Conservation (phyloP, 2,797 vertebrate species). For the Ctenopoma kingsleyae region DNA sequence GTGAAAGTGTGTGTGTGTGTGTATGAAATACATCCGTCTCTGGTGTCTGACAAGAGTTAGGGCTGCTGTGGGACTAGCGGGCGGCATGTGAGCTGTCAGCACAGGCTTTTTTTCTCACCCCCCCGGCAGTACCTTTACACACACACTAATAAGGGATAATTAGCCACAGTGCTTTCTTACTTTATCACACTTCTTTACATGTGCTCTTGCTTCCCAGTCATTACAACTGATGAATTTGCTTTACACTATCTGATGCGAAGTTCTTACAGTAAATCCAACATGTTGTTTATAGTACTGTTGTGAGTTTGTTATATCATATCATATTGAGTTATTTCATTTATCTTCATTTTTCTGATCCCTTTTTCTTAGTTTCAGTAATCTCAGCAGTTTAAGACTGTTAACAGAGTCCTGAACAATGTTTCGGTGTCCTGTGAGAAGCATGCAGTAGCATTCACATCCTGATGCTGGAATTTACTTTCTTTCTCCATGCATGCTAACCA, state of each 20-base stretch:
- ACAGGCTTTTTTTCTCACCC: constrained; percentile 52
- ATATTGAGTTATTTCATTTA: constrained; percentile 69
- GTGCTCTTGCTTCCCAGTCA: constrained; percentile 31
- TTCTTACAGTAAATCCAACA: constrained; percentile 26
- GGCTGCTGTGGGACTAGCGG: constrained; percentile 67
- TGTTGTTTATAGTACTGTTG: constrained; percentile 12
- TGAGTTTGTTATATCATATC: neutral
- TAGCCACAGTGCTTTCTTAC: constrained; percentile 73
- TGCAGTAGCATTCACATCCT: constrained; percentile 81
- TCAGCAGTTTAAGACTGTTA: constrained; percentile 85
- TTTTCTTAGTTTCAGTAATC: constrained; percentile 83
- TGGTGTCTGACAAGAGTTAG: constrained; percentile 71
- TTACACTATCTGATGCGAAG: constrained; percentile 31
- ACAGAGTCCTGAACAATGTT: constrained; percentile 74
- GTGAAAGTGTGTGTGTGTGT: constrained; percentile 26
- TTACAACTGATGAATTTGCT: constrained; percentile 28
- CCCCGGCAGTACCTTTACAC: constrained; percentile 72
- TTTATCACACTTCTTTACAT: constrained; percentile 55
- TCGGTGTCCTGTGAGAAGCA: constrained; percentile 77
- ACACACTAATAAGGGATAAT: constrained; percentile 77
- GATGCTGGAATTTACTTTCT: constrained; percentile 76
- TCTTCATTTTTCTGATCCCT: constrained; percentile 65
- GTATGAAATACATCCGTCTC: constrained; percentile 64
- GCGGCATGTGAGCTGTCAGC: constrained; percentile 82
- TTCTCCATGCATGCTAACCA: constrained; percentile 74